Percentiles rank a stretch among this genome's conserved stretches.
Conservation (phyloP, 2,797 vertebrate genomes). For the Neopelma chrysocephalum region DNA sequence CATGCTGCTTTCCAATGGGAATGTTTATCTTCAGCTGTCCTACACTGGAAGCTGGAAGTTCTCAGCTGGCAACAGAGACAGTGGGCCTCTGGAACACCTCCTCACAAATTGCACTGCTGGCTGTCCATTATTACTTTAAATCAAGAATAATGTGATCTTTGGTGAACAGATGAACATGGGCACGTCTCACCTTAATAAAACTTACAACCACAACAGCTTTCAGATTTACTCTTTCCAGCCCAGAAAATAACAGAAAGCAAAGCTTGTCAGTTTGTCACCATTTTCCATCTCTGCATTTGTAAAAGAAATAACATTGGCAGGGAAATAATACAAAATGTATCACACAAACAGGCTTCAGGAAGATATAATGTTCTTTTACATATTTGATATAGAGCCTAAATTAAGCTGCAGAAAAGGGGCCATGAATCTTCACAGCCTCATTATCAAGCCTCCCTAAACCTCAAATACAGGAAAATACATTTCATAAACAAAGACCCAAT, state of each 20-base stretch:
- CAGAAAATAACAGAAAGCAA: slow-evolving; percentile 40
- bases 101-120: background rate
- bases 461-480: slow-evolving; percentile 83
- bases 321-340: slow-evolving; percentile 79
- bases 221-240: background rate
- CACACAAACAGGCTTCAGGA: slow-evolving; percentile 66
- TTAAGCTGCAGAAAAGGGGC: slow-evolving; percentile 81
- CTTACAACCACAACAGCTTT: background rate
- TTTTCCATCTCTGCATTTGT: slow-evolving; percentile 69
- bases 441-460: slow-evolving; percentile 81
- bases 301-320: slow-evolving; percentile 67
- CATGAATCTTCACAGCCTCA: slow-evolving; percentile 83
- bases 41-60: background rate
- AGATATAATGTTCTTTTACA: slow-evolving; percentile 81
- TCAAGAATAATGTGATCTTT: background rate
- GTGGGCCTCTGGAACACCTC: background rate
- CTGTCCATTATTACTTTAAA: background rate
- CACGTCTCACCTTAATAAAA: background rate
- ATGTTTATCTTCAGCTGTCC: background rate
- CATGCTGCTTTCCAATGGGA: background rate
- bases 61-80: background rate
- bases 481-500: slow-evolving; percentile 85
- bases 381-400: slow-evolving; percentile 86
- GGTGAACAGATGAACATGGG: background rate
- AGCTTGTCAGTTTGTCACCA: slow-evolving; percentile 56